phyloP scores from a whole-genome alignment of 2,113 vertebrate species.

The Phalacrocorax carbo region DNA sequence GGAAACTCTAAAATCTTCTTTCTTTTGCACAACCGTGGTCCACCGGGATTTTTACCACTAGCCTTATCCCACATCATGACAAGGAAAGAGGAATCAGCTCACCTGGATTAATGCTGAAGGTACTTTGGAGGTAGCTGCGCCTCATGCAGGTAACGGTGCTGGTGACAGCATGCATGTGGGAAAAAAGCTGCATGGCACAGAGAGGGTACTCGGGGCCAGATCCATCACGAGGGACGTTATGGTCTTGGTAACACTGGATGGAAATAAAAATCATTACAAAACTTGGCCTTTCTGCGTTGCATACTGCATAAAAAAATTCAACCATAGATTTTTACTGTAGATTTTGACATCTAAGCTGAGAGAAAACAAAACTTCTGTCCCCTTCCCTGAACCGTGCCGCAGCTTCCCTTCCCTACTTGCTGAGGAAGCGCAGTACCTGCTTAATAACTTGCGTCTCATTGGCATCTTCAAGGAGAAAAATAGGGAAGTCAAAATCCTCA shows the following conservation, averaged over 20 bases:
- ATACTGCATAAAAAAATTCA: background rate
- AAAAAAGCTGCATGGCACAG: slow-evolving; percentile 92
- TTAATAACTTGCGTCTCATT: slow-evolving; percentile 86
- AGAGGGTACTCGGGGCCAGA: slow-evolving; percentile 80
- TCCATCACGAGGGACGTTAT: slow-evolving; percentile 77
- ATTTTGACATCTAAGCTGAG: background rate
- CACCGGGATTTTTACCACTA: background rate
- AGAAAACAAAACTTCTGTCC: background rate
- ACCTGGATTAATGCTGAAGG: slow-evolving; percentile 91
- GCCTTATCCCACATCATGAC: background rate
- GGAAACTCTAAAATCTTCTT: background rate
- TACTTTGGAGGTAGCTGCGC: slow-evolving; percentile 82
- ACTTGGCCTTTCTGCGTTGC: background rate
- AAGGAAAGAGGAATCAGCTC: background rate
- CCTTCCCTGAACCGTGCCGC: background rate
- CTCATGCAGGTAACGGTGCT: slow-evolving; percentile 93
- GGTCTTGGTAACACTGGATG: slow-evolving; percentile 83
- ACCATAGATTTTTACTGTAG: background rate
- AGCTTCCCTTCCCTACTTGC: background rate
- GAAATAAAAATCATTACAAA: background rate
- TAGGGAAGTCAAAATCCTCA: slow-evolving; percentile 89
- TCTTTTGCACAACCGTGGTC: background rate
- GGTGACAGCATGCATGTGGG: slow-evolving; percentile 91
- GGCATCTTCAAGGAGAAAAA: slow-evolving; percentile 89
- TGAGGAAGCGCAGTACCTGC: slow-evolving; percentile 74